phyloP scores from a whole-genome alignment of 2,888 invertebrate genomes.

The Blera fallax region DNA sequence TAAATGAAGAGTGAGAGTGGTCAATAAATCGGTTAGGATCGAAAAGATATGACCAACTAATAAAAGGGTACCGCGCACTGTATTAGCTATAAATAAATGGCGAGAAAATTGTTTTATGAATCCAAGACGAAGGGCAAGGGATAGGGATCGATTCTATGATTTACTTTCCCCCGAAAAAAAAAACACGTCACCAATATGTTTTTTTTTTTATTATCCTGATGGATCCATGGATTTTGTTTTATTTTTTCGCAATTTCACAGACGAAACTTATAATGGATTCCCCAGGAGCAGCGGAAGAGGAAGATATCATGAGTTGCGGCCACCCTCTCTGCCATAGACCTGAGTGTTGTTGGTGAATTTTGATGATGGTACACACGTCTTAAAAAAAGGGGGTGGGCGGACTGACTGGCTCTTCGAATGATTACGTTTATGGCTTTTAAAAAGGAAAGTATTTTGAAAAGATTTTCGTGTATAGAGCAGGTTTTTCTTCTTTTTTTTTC shows the following conservation, averaged over 20 bases:
- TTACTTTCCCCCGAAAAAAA: background rate
- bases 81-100: conserved; percentile 8
- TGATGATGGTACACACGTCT: conserved; percentile 39
- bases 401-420: conserved; percentile 22
- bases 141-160: conserved; percentile 5
- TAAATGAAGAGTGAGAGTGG: conserved; percentile 34
- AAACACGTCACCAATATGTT: conserved; percentile 4
- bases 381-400: background rate
- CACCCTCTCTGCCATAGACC: conserved; percentile 3
- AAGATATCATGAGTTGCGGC: conserved; percentile 18
- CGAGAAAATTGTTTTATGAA: conserved; percentile 24
- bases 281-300: background rate
- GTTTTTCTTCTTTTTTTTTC: conserved; percentile 6
- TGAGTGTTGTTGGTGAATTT: conserved; percentile 35
- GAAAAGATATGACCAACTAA: background rate
- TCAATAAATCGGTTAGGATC: conserved; percentile 17
- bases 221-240: conserved; percentile 10
- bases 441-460: conserved; percentile 50
- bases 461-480: conserved; percentile 33
- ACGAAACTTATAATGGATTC: conserved; percentile 15
- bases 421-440: conserved; percentile 44
- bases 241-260: background rate
- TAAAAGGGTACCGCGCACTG: background rate
- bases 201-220: conserved; percentile 23
- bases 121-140: background rate